Base-by-base conservation (phyloP, 2,113 vertebrate species). In the Cettia cetti region DNA sequence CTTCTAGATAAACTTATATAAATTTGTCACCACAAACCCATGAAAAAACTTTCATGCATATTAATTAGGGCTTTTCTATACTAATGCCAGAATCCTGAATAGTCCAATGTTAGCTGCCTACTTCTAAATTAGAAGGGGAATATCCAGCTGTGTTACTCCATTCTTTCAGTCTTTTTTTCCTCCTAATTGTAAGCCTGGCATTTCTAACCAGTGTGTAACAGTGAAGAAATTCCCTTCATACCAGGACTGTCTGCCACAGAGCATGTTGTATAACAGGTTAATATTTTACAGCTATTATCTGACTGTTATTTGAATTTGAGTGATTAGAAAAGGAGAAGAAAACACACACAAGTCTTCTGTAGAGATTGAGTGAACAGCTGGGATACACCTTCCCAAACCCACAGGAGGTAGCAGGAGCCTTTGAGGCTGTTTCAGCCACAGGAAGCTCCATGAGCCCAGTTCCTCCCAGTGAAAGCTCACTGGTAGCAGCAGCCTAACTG, bases 1-100 rank as follows among this genome's bases (percentile, higher is more conserved):
- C 88, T 90, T 94, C 85, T 64, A 89, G 90, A 96, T 97, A 96
- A 97, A 97, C 88, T 95, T 95, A 95, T 47, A 96, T 94, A 94
- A 95, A 96, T 97, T 96, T 96, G 94, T 97, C 95, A 96, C 93
- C 85, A 94, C 93, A 96, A 95, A 95, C 68, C 87, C 63, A 54
- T 95, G 68, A 86, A 95, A 93, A 94, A 96, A 88, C 63, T 88
- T 70, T 0, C 72, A 75, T 90, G 82, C 92, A 92, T 95, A 83
- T 86, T 93, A 91, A 96, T 86, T 64, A 96, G 79, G 82, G 63
- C 60, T 93, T 93, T 86, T 93, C 91, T 91, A 31, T 42, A 91
- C 77, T 64, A 81, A 81, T 39, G 64, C 72, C 88, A 93, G 90
- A 82, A 86, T 92, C 64, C 82, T 74, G 85, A 94, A 56, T 64